Percentiles rank a stretch among this genome's conserved stretches.
Conservation (phyloP, 2,888 invertebrate species). For the Drosophila gaucha region DNA sequence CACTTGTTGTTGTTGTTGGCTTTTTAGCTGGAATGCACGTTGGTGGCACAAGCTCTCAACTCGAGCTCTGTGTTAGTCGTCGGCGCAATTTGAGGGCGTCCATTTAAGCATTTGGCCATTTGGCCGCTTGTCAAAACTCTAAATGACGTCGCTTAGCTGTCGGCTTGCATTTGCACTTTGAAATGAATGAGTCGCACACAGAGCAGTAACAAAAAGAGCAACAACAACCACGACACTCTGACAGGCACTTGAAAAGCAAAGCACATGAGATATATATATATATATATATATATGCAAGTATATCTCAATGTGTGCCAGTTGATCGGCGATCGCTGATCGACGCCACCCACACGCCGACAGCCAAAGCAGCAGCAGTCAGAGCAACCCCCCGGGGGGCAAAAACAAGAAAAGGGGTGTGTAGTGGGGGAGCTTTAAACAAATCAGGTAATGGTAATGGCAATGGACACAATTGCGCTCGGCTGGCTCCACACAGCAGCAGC, state of each 20-base stretch:
- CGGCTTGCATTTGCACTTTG: constrained; percentile 79
- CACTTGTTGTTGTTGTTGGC: constrained; percentile 24
- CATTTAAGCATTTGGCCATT: constrained; percentile 69
- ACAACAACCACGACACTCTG: constrained; percentile 44
- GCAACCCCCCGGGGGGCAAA: constrained; percentile 7
- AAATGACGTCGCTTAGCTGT: constrained; percentile 80
- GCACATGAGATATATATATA: constrained; percentile 22
- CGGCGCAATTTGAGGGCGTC: constrained; percentile 55
- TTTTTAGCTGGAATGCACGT: constrained; percentile 67
- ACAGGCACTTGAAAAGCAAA: constrained; percentile 71
- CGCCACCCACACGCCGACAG: constrained; percentile 67
- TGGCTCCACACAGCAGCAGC: constrained; percentile 25
- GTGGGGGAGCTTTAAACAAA: constrained; percentile 31
- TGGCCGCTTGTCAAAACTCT: constrained; percentile 75
- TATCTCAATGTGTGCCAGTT: constrained; percentile 57
- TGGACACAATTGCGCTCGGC: constrained; percentile 58
- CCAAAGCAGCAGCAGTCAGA: constrained; percentile 2
- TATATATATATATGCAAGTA: constrained; percentile 5
- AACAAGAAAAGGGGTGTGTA: neutral
- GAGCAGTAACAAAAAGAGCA: constrained; percentile 29
- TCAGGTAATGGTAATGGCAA: constrained; percentile 59
- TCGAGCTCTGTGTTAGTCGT: constrained; percentile 34
- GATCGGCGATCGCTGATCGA: constrained; percentile 53
- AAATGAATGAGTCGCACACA: constrained; percentile 60
- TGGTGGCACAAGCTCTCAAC: constrained; percentile 66